Base-by-base conservation (phyloP, 2,113 vertebrate genomes). In the Proteles cristata region DNA sequence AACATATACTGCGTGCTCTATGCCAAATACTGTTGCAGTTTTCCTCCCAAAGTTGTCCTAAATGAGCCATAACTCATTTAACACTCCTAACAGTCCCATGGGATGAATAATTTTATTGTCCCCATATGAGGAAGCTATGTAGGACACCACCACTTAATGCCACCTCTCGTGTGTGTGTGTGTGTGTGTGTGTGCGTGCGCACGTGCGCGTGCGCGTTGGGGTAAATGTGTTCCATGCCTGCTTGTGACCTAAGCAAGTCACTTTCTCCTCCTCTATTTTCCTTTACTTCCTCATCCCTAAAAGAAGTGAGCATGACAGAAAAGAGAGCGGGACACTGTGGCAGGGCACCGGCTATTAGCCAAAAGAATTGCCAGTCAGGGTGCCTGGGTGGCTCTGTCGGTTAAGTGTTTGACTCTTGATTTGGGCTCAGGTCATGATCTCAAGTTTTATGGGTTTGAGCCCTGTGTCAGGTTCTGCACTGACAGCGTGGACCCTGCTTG, bases 121-220 rank as follows among this genome's bases (percentile, higher is more conserved):
- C 5, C 39, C 35, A 11, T 69, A 21, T 82, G 55, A 94, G 66
- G 50, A 82, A 94, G 66, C 43, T 74, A 28, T 58, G 35, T 4
- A 23, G 11, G 58, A 53, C 1, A 5, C 17, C 31, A 91, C 81
- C 45, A 35, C 58, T 48, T 16, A 19, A 11, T 4, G 4, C n/a
- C 31, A 48, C 48, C 63, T 35, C 15, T 66, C 2, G 0, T 4
- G n/a, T 15, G 1, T n/a, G 28, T 55, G 21, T 5, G 0, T 4
- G n/a, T 15, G 1, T n/a, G 28, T 55, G 21, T 5, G 0, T n/a
- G 39, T 4, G 39, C 39, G 39, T 4, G 39, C 39, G 39, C 39
- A 4, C 39, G 4, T 39, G 39, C 39, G 39, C 0, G 39, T 4
- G 39, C 4, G 39, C 39, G 39, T 39, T n/a, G 43, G 28, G 14